Percentiles rank a stretch among this genome's conserved stretches.
Conservation (phyloP, 2,888 invertebrate genomes). For the Osedax frankpressi region DNA sequence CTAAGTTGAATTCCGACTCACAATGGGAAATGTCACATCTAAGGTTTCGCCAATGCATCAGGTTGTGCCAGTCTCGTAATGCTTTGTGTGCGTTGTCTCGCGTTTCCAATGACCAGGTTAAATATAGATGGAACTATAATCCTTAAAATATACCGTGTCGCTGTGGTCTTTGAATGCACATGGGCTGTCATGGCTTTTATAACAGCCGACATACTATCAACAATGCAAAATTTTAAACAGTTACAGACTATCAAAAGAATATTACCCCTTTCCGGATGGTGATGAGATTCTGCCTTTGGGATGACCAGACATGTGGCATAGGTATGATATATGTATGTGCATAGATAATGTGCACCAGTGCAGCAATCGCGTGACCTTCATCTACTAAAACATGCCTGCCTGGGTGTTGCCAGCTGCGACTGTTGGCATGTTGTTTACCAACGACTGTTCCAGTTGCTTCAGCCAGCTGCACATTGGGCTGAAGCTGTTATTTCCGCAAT, state of each 20-base stretch:
- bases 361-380: constrained; percentile 5
- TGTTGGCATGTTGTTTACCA: constrained; percentile 7
- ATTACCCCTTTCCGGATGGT: neutral
- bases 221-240: neutral
- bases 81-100: neutral
- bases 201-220: neutral
- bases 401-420: neutral
- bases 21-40: constrained; percentile 8
- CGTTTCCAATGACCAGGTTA: constrained; percentile 2
- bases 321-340: constrained; percentile 3
- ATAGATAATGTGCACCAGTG: constrained; percentile 6
- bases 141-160: constrained; percentile 5
- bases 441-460: neutral
- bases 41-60: constrained; percentile 3
- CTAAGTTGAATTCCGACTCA: neutral
- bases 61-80: neutral
- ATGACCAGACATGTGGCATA: neutral
- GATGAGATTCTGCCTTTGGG: constrained; percentile 1
- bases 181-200: neutral
- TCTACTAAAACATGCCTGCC: constrained; percentile 10
- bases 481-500: neutral
- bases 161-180: constrained; percentile 1
- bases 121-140: neutral
- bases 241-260: constrained; percentile 1
- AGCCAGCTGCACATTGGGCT: constrained; percentile 3